Conservation (phyloP, 2,797 vertebrate species). For the Oreonectes daqikongensis region DNA sequence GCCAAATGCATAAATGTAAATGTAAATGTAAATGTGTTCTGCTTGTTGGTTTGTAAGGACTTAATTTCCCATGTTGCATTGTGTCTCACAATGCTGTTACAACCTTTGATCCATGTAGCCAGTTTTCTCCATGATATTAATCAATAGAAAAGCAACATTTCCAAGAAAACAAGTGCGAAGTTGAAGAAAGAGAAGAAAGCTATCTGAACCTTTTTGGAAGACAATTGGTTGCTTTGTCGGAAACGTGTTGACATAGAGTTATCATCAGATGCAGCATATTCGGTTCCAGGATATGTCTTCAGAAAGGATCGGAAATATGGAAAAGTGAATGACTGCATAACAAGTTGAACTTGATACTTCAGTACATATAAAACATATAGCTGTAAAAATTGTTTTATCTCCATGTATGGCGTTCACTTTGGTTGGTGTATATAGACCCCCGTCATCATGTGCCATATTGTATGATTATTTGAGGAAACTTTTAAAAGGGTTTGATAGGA, state of each 20-base stretch:
- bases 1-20: no score
- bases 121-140: no score
- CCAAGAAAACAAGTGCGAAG: no score
- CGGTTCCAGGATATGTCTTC: not conserved
- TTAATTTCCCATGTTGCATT: no score
- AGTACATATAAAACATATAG: not conserved
- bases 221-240: not conserved
- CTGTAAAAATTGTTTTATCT: not conserved
- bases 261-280: not conserved
- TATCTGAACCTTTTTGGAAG: no score
- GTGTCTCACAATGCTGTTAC: no score
- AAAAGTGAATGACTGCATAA: slow-evolving; percentile 1
- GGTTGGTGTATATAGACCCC: not conserved
- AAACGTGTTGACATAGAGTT: not conserved
- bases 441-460: not conserved
- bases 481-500: not conserved
- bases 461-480: not conserved
- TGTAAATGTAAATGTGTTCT: no score
- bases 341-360: not conserved
- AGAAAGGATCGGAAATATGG: not conserved
- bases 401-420: not conserved
- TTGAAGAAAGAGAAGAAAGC: no score
- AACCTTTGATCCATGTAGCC: no score
- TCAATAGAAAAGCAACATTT: no score
- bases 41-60: no score